Evolutionary conservation across 37 sponge, comb jelly and placozoan species (phyloP).

Genomic region (Hexactinellida sp.): DNA sequence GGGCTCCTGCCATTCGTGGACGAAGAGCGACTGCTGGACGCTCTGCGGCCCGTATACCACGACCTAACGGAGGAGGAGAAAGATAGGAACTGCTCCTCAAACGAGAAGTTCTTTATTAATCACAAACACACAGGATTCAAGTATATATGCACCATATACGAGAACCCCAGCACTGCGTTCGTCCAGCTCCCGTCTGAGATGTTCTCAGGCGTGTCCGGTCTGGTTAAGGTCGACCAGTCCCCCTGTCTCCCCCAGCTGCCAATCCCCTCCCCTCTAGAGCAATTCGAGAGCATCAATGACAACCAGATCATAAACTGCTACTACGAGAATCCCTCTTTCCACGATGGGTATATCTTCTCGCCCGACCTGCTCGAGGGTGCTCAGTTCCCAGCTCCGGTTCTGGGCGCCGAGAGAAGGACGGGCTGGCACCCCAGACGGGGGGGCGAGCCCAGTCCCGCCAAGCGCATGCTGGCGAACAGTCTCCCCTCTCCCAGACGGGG

Average conservation of each 20-base stretch:
- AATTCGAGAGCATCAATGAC: background rate
- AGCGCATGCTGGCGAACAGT: background rate
- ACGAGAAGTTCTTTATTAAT: constrained; percentile 27
- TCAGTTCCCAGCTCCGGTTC: background rate
- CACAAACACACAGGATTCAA: constrained; percentile 29
- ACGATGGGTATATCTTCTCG: constrained; percentile 24
- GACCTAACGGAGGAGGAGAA: constrained; percentile 45
- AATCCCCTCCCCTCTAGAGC: background rate
- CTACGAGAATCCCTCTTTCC: constrained; percentile 25
- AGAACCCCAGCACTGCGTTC: background rate
- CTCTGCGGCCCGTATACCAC: constrained; percentile 59
- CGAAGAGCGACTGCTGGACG: constrained; percentile 62
- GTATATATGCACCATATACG: constrained; percentile 12
- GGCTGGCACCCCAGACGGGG: background rate
- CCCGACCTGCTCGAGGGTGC: constrained; percentile 20
- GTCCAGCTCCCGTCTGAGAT: background rate
- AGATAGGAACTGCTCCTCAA: constrained; percentile 22
- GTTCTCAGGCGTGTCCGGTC: background rate
- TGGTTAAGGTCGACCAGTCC: background rate
- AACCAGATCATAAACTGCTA: background rate
- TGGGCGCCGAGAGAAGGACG: background rate
- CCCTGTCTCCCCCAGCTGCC: background rate
- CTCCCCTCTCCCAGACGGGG: background rate
- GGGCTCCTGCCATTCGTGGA: constrained; percentile 97
- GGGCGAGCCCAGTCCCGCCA: background rate